Conservation (phyloP, 2,888 invertebrate species). For the Halocaridina rubra region DNA sequence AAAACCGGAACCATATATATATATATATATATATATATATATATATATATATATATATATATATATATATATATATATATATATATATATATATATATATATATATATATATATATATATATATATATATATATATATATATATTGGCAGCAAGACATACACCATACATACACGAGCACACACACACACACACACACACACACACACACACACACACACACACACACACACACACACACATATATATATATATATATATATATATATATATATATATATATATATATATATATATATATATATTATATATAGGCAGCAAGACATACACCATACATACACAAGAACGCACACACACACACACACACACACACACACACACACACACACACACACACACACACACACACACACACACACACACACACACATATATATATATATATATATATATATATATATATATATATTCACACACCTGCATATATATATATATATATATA, state of each 20-base stretch:
- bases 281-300: background rate
- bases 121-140: too few relatives aligned
- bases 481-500: background rate
- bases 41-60: too few relatives aligned
- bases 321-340: background rate
- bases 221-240: background rate
- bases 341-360: background rate
- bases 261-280: background rate
- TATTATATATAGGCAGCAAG: background rate
- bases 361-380: background rate
- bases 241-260: background rate
- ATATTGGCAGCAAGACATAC: too few relatives aligned
- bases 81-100: too few relatives aligned
- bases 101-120: too few relatives aligned
- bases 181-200: too few relatives aligned
- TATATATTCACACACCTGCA: background rate
- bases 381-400: background rate
- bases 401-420: background rate
- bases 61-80: too few relatives aligned
- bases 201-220: background rate
- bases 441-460: background rate
- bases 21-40: too few relatives aligned
- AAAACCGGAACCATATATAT: too few relatives aligned
- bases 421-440: background rate
- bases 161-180: too few relatives aligned